Conservation (phyloP, 2,888 invertebrate species). For the Coenonympha glycerion region DNA sequence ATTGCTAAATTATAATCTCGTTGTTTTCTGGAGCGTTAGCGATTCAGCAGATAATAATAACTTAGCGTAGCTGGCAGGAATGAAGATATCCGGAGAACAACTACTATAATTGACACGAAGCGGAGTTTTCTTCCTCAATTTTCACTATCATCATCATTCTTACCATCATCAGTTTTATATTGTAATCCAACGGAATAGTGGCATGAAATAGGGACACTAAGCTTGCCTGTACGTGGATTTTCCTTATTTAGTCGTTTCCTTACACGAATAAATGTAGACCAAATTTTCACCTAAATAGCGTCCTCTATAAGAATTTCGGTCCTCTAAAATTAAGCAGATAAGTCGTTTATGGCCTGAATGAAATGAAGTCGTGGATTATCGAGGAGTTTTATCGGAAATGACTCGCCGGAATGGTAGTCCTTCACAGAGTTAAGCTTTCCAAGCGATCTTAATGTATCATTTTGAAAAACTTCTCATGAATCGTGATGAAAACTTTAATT, state of each 20-base stretch:
- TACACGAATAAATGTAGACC: neutral
- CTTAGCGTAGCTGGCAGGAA: no score
- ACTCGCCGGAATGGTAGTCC: conserved; percentile 5
- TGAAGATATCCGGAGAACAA: no score
- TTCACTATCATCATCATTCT: no score
- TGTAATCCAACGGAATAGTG: no score
- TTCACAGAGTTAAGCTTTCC: neutral
- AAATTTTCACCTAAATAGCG: neutral
- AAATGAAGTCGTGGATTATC: conserved; percentile 1
- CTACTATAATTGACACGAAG: no score
- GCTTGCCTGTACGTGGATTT: no score
- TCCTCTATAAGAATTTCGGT: neutral
- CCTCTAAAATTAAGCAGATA: conserved; percentile 6
- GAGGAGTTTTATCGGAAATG: conserved; percentile 7
- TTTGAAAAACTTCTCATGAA: neutral
- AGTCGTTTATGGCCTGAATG: conserved; percentile 5
- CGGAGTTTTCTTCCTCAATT: no score
- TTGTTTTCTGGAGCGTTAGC: no score
- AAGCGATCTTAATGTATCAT: conserved; percentile 3
- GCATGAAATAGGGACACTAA: no score
- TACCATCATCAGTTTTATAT: no score
- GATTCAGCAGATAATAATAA: no score
- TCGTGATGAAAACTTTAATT: conserved; percentile 1
- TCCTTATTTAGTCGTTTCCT: neutral
- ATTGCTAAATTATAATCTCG: no score